Percentiles rank a stretch among this genome's conserved stretches.
Evolutionary conservation across 1,140 invertebrate species (phyloP).

Genomic region (Nixonia krombeini): DNA sequence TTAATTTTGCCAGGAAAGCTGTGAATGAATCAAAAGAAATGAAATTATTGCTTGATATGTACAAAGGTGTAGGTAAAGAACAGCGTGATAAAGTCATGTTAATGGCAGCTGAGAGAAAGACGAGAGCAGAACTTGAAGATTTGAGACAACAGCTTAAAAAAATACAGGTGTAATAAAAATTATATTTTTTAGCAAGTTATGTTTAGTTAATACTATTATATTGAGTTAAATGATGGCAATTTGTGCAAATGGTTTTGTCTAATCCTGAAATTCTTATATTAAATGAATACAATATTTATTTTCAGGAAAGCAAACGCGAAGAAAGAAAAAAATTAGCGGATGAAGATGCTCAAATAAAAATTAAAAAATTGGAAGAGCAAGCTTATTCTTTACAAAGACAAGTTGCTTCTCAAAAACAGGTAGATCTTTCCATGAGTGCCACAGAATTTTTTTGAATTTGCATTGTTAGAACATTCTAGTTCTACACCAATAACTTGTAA

Average conservation of each 20-base stretch:
- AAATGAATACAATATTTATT: too few species aligned
- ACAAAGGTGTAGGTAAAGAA: constrained; percentile 96
- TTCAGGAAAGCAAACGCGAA: constrained; percentile 91
- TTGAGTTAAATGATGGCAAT: too few species aligned
- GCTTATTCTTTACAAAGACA: constrained; percentile 87
- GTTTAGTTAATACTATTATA: too few species aligned
- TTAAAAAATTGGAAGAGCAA: constrained; percentile 95
- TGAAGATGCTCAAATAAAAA: constrained; percentile 94
- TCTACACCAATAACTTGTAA: too few species aligned
- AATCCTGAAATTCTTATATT: too few species aligned
- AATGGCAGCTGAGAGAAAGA: constrained; percentile 95
- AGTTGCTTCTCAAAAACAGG: constrained; percentile 87
- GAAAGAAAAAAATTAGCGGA: constrained; percentile 93
- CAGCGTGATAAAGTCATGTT: constrained; percentile 96
- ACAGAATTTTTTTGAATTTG: too few species aligned
- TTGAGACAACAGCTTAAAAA: constrained; percentile 87
- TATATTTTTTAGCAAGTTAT: too few species aligned
- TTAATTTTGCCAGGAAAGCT: constrained; percentile 80
- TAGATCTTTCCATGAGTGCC: too few species aligned
- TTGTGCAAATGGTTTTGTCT: too few species aligned
- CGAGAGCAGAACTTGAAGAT: constrained; percentile 90
- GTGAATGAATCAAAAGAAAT: constrained; percentile 93
- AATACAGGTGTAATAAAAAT: constrained; percentile 75
- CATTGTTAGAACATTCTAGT: too few species aligned
- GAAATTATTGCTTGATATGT: constrained; percentile 96